Evolutionary conservation across 2,797 vertebrate species (phyloP).

Genomic region (Muscicapa striata): DNA sequence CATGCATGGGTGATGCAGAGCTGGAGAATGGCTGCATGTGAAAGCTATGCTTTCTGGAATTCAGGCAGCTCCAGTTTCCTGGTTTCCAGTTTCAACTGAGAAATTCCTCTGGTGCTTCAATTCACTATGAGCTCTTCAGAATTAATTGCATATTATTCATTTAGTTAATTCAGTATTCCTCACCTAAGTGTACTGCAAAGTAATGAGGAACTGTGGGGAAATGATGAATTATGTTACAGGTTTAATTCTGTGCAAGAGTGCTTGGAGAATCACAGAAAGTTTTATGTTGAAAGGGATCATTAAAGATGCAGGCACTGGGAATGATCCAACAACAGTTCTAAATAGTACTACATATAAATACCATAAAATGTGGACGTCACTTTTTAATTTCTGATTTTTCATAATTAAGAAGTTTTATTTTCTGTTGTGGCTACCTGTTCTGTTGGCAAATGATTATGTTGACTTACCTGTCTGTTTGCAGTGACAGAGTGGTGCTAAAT

Average conservation of each 20-base stretch:
- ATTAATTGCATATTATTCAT: background rate
- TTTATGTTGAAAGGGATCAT: background rate
- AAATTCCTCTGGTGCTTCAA: conserved; percentile 14
- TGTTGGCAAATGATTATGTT: background rate
- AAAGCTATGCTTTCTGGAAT: conserved; percentile 8
- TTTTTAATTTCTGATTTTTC: background rate
- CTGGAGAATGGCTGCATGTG: background rate
- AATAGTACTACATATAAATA: background rate
- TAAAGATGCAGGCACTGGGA: background rate
- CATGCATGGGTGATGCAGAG: background rate
- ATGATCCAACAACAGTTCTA: background rate
- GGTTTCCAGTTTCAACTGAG: background rate
- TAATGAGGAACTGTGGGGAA: background rate
- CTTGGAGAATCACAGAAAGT: background rate
- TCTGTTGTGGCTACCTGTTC: background rate
- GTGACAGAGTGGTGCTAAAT: background rate
- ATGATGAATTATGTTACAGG: background rate
- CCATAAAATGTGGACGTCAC: background rate
- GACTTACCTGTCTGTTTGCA: background rate
- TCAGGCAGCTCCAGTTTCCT: background rate
- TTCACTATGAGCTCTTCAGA: background rate
- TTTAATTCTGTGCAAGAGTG: background rate
- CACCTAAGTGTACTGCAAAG: background rate
- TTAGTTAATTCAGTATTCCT: background rate
- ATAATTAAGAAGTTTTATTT: background rate